Evolutionary conservation across 2,797 vertebrate species (phyloP).

Genomic region (Garrulus glandarius): DNA sequence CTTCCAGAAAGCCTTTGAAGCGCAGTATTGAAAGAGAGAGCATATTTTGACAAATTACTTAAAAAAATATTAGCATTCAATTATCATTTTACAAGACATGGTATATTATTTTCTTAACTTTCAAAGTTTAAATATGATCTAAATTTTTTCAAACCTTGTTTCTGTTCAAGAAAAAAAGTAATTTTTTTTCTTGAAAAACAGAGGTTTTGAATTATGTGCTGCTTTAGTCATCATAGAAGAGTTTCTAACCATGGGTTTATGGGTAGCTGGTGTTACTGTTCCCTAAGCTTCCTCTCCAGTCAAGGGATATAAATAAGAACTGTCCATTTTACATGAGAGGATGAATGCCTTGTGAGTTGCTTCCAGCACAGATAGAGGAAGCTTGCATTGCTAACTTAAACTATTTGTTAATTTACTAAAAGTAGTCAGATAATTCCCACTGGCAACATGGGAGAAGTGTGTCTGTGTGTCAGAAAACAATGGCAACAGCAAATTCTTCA

Average conservation of each 20-base stretch:
- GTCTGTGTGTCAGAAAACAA: neutral
- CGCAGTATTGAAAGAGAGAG: neutral
- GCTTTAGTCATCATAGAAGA: neutral
- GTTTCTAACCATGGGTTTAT: neutral
- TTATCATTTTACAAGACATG: neutral
- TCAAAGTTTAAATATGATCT: neutral
- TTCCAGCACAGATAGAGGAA: neutral
- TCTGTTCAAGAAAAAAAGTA: neutral
- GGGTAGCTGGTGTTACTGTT: neutral
- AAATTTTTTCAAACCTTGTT: neutral
- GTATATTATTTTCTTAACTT: neutral
- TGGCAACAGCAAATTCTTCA: accelerated
- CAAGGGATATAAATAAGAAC: neutral
- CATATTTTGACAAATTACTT: neutral
- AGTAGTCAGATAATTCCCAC: neutral
- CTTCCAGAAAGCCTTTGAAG: neutral
- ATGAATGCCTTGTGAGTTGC: neutral
- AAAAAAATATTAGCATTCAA: neutral
- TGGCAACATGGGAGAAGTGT: neutral
- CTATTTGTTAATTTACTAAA: neutral
- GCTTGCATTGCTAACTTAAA: neutral
- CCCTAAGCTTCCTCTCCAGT: neutral
- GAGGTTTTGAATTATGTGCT: neutral
- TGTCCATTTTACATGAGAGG: neutral
- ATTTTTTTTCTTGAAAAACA: neutral